These are phyloP conservation scores for Platerodrilus igneus DNA, from an alignment of 2,888 invertebrate genomes.

Conservation along the genomic window DNA sequence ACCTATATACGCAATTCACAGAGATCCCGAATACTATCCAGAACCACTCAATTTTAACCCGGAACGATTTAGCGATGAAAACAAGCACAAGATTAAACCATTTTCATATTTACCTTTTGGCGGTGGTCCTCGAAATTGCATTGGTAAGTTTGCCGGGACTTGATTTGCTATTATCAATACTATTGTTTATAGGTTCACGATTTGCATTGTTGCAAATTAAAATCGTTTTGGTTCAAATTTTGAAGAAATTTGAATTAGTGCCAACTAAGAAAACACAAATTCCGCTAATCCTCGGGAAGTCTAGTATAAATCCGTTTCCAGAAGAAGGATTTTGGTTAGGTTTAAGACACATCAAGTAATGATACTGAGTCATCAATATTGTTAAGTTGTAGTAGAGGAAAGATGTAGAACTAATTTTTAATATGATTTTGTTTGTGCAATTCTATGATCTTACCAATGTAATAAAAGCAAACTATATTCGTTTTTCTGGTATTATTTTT, in stretches of 20 bases:
- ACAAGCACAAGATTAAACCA: neutral
- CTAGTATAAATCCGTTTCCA: constrained; percentile 4
- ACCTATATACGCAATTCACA: constrained; percentile 39
- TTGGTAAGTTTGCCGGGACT: neutral
- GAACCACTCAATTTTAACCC: neutral
- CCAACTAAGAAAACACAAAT: constrained; percentile 45
- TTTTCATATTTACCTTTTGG: constrained; percentile 5
- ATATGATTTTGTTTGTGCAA: too few relatives aligned
- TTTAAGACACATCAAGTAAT: too few relatives aligned
- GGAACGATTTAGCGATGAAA: constrained; percentile 21
- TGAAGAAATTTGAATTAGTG: constrained; percentile 44
- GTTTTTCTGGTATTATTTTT: too few relatives aligned
- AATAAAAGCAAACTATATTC: too few relatives aligned
- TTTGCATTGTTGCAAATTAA: constrained; percentile 49
- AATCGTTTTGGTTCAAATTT: constrained; percentile 41
- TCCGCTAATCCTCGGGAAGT: constrained; percentile 36
- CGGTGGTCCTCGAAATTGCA: constrained; percentile 3
- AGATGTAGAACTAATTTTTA: too few relatives aligned
- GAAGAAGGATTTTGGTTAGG: constrained; percentile 13
- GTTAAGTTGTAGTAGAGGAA: too few relatives aligned
- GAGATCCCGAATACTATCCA: constrained; percentile 26
- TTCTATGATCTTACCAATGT: too few relatives aligned
- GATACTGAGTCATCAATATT: too few relatives aligned
- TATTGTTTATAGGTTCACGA: constrained; percentile 39
- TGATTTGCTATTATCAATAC: too few relatives aligned